Percentiles rank a stretch among this genome's conserved stretches.
Evolutionary conservation across 1,140 invertebrate genomes (phyloP).

Genomic region (Zaprionus davidi): DNA sequence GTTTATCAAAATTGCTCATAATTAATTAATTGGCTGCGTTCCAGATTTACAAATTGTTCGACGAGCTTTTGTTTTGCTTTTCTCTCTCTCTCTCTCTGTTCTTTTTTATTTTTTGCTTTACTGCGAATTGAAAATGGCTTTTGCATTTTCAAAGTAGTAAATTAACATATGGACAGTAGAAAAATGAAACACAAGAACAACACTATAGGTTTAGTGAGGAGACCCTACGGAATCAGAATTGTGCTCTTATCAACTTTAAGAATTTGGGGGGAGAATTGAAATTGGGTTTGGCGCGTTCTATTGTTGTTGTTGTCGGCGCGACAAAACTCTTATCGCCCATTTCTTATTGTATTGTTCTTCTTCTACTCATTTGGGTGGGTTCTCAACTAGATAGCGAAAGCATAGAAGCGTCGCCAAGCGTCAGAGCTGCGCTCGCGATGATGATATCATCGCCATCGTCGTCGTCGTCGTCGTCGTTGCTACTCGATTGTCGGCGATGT

Average conservation of each 20-base stretch:
- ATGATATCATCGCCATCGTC: slow-evolving; percentile 77
- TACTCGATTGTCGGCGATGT: slow-evolving; percentile 50
- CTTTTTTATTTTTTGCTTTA: slow-evolving; percentile 62
- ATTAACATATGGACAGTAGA: slow-evolving; percentile 69
- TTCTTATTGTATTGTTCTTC: slow-evolving; percentile 49
- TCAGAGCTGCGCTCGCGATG: slow-evolving; percentile 43
- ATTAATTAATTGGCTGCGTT: slow-evolving; percentile 82
- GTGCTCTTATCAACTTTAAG: slow-evolving; percentile 57
- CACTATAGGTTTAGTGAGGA: slow-evolving; percentile 20
- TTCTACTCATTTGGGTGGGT: slow-evolving; percentile 52
- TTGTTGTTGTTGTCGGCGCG: slow-evolving; percentile 52
- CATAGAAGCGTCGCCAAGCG: slow-evolving; percentile 50
- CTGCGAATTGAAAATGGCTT: slow-evolving; percentile 76
- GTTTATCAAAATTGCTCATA: slow-evolving; percentile 83
- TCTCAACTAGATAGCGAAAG: slow-evolving; percentile 58
- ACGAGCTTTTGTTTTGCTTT: slow-evolving; percentile 17
- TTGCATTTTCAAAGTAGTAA: slow-evolving; percentile 64
- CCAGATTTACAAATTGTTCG: slow-evolving; percentile 80
- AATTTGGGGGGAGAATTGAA: slow-evolving; percentile 22
- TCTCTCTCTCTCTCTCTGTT: slow-evolving; percentile 13
- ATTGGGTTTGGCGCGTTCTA: slow-evolving; percentile 32
- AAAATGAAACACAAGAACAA: slow-evolving; percentile 28
- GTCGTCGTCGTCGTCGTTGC: slow-evolving; percentile 49
- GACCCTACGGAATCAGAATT: slow-evolving; percentile 39
- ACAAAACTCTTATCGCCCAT: slow-evolving; percentile 71